These are phyloP conservation scores for Dryomyza anilis DNA, from an alignment of 2,888 invertebrate species.

Conservation along the genomic window DNA sequence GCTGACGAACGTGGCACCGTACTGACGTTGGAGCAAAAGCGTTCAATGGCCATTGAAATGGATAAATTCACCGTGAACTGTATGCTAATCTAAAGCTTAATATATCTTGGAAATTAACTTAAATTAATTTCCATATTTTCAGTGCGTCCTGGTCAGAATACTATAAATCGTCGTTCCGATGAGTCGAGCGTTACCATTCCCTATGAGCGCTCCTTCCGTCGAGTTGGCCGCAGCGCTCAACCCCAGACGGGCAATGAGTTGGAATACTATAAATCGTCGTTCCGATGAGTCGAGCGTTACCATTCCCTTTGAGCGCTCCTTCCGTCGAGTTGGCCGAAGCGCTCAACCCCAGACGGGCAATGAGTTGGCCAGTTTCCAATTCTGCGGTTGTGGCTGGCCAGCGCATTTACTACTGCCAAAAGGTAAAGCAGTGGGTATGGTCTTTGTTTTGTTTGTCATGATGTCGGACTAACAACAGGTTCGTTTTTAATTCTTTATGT, in stretches of 20 bases:
- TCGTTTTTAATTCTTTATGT: too few relatives aligned
- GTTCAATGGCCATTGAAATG: constrained; percentile 69
- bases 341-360: constrained; percentile 63
- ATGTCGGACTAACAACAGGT: constrained; percentile 78
- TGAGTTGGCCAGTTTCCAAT: constrained; percentile 68
- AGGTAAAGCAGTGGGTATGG: constrained; percentile 70
- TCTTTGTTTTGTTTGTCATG: constrained; percentile 76
- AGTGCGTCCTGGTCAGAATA: too few relatives aligned
- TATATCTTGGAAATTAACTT: too few relatives aligned
- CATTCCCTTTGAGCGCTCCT: constrained; percentile 81
- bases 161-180: too few relatives aligned
- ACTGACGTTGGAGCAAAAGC: constrained; percentile 66
- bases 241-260: too few relatives aligned
- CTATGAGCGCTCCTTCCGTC: too few relatives aligned
- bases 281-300: constrained; percentile 79
- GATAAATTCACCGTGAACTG: constrained; percentile 70
- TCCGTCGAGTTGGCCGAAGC: constrained; percentile 69
- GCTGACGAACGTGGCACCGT: constrained; percentile 68
- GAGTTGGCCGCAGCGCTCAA: too few relatives aligned
- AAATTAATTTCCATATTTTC: too few relatives aligned
- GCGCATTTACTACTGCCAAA: constrained; percentile 78
- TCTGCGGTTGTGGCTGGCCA: constrained; percentile 89
- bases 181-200: too few relatives aligned
- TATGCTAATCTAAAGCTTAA: too few relatives aligned
- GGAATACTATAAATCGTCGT: constrained; percentile 69